Conservation (phyloP, 2,113 vertebrate genomes). For the Larimichthys polyactis region DNA sequence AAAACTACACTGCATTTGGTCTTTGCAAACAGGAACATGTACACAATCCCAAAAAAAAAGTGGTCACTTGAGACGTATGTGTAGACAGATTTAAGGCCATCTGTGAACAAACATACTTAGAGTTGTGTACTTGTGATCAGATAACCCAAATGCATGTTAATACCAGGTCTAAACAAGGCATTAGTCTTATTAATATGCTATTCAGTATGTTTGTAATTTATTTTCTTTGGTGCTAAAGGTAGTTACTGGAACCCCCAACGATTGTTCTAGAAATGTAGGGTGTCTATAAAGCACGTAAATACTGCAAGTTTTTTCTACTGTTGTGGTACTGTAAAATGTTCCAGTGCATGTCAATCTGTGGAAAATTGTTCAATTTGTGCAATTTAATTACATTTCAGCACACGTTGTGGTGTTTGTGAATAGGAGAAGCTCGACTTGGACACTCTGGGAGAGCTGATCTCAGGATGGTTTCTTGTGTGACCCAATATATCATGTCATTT, state of each 20-base stretch:
- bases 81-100: no score
- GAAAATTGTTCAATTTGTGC: not conserved
- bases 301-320: not conserved
- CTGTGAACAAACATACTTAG: no score
- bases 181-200: not conserved
- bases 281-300: not conserved
- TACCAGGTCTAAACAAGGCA: no score
- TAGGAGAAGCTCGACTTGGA: slow-evolving; percentile 2
- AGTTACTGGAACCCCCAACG: not conserved
- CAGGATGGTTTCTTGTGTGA: slow-evolving; percentile 60
- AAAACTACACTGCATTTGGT: no score
- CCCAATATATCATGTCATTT: slow-evolving; percentile 53
- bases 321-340: not conserved
- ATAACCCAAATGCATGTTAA: no score
- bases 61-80: no score
- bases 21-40: no score
- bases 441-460: slow-evolving; percentile 49
- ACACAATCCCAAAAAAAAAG: no score
- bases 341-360: not conserved
- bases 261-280: not conserved
- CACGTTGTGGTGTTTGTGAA: not conserved
- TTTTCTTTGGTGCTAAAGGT: not conserved
- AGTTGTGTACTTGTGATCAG: no score
- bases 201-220: not conserved
- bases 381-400: not conserved